Percentiles rank a stretch among this genome's conserved stretches.
phyloP scores from a whole-genome alignment of 2,888 invertebrate species.

The Tortricodes alternella region DNA sequence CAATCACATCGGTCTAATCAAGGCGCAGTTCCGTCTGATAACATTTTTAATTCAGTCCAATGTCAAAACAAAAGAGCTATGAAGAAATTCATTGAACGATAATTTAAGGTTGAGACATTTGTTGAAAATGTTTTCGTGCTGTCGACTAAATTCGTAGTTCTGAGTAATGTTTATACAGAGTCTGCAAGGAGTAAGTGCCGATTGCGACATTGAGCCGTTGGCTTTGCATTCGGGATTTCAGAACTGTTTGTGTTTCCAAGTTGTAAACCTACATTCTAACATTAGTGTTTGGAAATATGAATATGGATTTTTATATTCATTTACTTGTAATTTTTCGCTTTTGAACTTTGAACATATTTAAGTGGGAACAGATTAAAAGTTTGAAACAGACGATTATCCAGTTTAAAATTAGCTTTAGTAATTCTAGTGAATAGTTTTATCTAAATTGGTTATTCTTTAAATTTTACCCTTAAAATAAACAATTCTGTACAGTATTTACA shows the following conservation, averaged over 20 bases:
- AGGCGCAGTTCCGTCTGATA: slow-evolving; percentile 68
- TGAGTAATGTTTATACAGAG: slow-evolving; percentile 65
- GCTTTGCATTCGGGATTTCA: slow-evolving; percentile 66
- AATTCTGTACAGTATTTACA: not conserved
- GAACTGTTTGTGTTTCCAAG: slow-evolving; percentile 71
- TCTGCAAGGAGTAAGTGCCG: slow-evolving; percentile 63
- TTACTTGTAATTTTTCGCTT: not conserved
- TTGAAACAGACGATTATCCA: no score
- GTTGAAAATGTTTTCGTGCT: slow-evolving; percentile 41
- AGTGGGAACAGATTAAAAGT: not conserved
- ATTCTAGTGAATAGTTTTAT: no score
- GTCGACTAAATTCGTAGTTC: slow-evolving; percentile 60
- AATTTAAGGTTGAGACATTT: slow-evolving; percentile 47
- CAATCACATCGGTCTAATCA: slow-evolving; percentile 51
- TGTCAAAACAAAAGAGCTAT: slow-evolving; percentile 66
- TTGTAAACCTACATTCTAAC: slow-evolving; percentile 74
- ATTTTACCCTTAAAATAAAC: not conserved
- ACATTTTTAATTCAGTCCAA: slow-evolving; percentile 74
- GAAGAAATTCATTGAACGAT: slow-evolving; percentile 67
- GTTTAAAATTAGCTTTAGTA: no score
- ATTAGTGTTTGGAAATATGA: slow-evolving; percentile 38
- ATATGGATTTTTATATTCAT: slow-evolving; percentile 21
- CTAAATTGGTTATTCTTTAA: not conserved
- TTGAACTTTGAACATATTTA: not conserved
- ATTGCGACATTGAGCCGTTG: slow-evolving; percentile 64